Conservation (phyloP, 2,888 invertebrate species). For the Lasioglossum leucozonium region DNA sequence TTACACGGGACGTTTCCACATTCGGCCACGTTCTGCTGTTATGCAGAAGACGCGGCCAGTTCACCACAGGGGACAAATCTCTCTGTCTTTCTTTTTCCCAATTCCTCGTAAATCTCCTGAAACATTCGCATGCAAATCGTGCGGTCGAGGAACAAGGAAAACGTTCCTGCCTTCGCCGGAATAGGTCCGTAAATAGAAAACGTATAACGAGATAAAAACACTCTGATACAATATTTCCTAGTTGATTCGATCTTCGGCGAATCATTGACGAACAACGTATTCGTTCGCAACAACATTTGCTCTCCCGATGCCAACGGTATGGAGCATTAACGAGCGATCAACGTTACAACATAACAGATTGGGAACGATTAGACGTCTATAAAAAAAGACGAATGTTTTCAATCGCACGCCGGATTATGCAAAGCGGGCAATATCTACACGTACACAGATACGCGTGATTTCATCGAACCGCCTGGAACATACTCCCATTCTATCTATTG, state of each 20-base stretch:
- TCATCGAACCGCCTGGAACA: not conserved
- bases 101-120: not conserved
- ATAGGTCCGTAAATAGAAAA: not conserved
- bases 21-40: not conserved
- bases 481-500: constrained; percentile 36
- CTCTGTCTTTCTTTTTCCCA: not conserved
- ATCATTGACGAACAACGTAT: not conserved
- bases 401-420: constrained; percentile 1
- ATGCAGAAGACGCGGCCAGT: not conserved
- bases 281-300: not conserved
- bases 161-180: not conserved
- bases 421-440: not conserved
- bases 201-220: not conserved
- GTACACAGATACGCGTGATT: not conserved
- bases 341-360: not conserved
- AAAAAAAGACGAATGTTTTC: not conserved
- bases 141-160: not conserved
- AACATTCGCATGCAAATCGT: not conserved
- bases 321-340: not conserved
- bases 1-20: not conserved
- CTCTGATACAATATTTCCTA: not conserved
- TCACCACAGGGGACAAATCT: not conserved
- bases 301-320: not conserved
- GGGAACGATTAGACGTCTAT: not conserved
- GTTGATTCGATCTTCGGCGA: not conserved